phyloP scores from a whole-genome alignment of 2,113 vertebrate species.

The Nerophis ophidion region DNA sequence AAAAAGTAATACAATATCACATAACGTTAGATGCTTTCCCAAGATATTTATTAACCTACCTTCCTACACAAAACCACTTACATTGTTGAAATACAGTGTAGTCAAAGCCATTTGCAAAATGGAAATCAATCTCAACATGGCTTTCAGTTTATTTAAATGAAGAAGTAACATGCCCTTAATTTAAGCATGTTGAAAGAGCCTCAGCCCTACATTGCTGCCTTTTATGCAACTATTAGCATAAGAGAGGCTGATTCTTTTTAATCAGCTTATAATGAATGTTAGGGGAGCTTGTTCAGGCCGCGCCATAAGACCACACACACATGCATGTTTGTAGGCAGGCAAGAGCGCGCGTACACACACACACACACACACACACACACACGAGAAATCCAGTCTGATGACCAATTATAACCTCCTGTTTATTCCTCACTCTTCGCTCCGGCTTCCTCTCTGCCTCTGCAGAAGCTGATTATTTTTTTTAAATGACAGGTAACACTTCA shows the following conservation, averaged over 20 bases:
- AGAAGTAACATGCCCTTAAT: conserved; percentile 68
- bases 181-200: conserved; percentile 53
- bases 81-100: conserved; percentile 44
- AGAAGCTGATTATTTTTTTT: conserved; percentile 51
- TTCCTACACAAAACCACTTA: conserved; percentile 44
- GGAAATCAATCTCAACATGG: conserved; percentile 70
- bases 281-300: conserved; percentile 61
- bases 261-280: conserved; percentile 70
- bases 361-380: conserved; percentile 10
- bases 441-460: conserved; percentile 29
- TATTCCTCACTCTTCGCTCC: conserved; percentile 37
- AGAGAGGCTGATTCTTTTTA: conserved; percentile 67
- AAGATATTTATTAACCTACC: conserved; percentile 35
- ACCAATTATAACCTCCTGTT: conserved; percentile 63
- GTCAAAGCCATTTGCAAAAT: conserved; percentile 64
- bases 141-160: conserved; percentile 72
- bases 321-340: no score
- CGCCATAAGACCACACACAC: conserved; percentile 50
- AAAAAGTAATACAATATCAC: no score
- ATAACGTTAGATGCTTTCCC: no score
- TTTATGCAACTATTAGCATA: conserved; percentile 64
- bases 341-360: background rate
- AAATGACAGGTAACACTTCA: conserved; percentile 58
- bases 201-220: conserved; percentile 26
- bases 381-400: conserved; percentile 46